Evolutionary conservation across 2,797 vertebrate species (phyloP), one percentile per base, ranked within the genome.

Genomic region (Florisuga fusca): DNA sequence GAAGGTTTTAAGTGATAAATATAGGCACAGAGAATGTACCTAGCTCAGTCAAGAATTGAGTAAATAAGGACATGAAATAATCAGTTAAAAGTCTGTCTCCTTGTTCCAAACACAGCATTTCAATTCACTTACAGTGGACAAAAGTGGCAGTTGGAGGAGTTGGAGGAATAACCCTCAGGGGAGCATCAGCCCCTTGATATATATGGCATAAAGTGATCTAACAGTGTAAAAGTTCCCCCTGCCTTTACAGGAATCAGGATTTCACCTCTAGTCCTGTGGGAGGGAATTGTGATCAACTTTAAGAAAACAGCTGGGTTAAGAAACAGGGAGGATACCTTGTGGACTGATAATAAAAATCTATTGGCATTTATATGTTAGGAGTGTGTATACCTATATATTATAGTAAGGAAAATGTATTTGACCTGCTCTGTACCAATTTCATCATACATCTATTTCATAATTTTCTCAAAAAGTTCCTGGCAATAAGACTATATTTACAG

Each of bases 141-240:
- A 43, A 91, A 93, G 57, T 54, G 67, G 76, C 62, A 84, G 16
- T 31, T 85, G 58, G 41, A 92, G 15, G 63, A 93, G 57, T 4
- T 33, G 48, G 73, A 93, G 63, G 59, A 78, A 91, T 57, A 88
- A 67, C 53, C 67, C 93, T 69, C 48, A 59, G 63, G 91, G 79
- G 69, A 92, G 62, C 59, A 81, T 73, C 77, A 58, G 46, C 18
- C 50, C 81, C 64, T 31, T 94, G 51, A 31, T 90, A 15, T 59
- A 26, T 7, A 10, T 1, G 17, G 48, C 53, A 77, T 33, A 84
- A 72, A 93, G 50, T 46, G 17, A 59, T 89, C 66, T 91, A 76
- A 31, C 7, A 67, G 26, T 46, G 18, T 73, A 17, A 33, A 90
- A 71, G 45, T 61, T 69, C 20, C 55, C 59, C 34, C 31, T 88